These are phyloP conservation scores for Cheiracanthium punctorium DNA, from an alignment of 2,888 invertebrate species.

Conservation along the genomic window DNA sequence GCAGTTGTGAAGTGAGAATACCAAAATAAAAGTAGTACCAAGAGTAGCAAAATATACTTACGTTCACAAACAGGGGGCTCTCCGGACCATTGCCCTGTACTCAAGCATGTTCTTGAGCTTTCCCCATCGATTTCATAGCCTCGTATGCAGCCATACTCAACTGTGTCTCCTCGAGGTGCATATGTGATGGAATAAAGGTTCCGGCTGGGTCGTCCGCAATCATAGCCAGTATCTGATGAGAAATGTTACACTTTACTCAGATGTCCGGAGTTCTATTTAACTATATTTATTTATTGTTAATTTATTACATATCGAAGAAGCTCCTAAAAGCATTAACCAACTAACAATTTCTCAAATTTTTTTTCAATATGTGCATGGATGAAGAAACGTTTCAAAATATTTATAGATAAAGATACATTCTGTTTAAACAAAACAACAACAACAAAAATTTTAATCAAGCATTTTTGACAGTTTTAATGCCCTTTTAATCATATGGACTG, in stretches of 20 bases:
- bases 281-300: too few species aligned
- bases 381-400: too few species aligned
- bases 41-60: conserved; percentile 27
- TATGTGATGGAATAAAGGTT: conserved; percentile 71
- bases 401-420: too few species aligned
- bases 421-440: too few species aligned
- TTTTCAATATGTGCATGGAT: too few species aligned
- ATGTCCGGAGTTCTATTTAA: too few species aligned
- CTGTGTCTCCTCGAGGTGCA: conserved; percentile 32
- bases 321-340: too few species aligned
- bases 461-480: too few species aligned
- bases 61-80: conserved; percentile 67
- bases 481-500: too few species aligned
- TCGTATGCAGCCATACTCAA: conserved; percentile 65
- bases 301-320: too few species aligned
- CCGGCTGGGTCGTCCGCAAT: conserved; percentile 74
- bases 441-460: too few species aligned
- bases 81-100: conserved; percentile 70
- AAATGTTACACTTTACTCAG: not conserved
- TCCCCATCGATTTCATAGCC: conserved; percentile 69
- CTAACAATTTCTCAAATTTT: too few species aligned
- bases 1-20: not conserved
- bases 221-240: conserved; percentile 67
- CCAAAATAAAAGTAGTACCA: not conserved
- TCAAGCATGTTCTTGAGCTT: conserved; percentile 45